Conservation (phyloP, 2,113 vertebrate genomes). For the Actenoides lindsayi region DNA sequence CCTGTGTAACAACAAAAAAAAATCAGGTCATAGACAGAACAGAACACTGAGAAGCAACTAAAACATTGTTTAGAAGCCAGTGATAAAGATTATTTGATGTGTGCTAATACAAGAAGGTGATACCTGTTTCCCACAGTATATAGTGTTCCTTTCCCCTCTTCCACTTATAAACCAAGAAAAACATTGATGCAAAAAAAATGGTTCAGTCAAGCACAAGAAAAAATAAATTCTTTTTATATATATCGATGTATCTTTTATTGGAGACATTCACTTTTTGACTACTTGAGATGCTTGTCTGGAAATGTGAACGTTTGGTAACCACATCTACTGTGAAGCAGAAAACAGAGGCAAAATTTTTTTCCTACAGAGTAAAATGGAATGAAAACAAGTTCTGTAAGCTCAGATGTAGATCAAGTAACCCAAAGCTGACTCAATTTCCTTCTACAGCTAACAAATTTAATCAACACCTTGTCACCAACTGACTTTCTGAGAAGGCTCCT, state of each 20-base stretch:
- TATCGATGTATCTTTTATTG: neutral
- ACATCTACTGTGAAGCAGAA: neutral
- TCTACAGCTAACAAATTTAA: conserved; percentile 3
- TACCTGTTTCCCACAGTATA: neutral
- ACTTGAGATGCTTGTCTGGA: neutral
- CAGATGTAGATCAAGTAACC: neutral
- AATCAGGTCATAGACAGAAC: neutral
- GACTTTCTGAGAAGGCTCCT: neutral
- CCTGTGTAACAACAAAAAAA: neutral
- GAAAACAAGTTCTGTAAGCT: neutral
- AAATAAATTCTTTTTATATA: neutral
- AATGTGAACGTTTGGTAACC: neutral
- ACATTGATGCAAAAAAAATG: neutral
- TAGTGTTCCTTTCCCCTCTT: neutral
- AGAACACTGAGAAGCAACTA: neutral
- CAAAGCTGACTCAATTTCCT: neutral
- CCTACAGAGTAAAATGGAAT: neutral
- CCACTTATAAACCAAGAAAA: neutral
- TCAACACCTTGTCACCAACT: neutral
- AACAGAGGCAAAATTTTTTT: neutral
- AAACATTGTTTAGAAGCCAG: neutral
- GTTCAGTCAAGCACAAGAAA: neutral
- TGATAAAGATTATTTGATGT: neutral
- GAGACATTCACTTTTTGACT: neutral
- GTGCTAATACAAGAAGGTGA: neutral